Percentiles rank a stretch among this genome's conserved stretches.
Evolutionary conservation across 2,797 vertebrate genomes (phyloP).

Genomic region (Prionace glauca): DNA sequence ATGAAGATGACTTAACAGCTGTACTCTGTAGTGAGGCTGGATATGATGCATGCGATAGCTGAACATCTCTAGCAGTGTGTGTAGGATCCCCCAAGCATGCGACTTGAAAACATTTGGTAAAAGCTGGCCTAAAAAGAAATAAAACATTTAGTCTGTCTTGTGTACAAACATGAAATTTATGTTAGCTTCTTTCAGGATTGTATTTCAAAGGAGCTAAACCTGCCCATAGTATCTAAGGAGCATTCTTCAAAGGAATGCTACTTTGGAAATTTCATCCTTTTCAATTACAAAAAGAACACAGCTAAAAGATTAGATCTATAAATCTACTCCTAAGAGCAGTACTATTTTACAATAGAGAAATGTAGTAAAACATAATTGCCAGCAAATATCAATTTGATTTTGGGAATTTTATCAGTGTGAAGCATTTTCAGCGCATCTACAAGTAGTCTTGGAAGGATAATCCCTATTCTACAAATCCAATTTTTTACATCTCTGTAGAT

Average conservation of each 20-base stretch:
- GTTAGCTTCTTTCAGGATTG: not conserved
- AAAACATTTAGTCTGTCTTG: not conserved
- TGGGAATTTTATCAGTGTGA: not conserved
- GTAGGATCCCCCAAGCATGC: slow-evolving; percentile 93
- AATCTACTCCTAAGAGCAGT: no score
- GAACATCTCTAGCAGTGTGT: slow-evolving; percentile 96
- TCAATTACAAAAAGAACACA: not conserved
- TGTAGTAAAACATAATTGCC: not conserved
- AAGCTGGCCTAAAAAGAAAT: slow-evolving; percentile 72
- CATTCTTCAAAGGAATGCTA: not conserved
- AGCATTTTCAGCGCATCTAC: not conserved
- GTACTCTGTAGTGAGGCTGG: slow-evolving; percentile 93
- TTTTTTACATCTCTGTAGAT: not conserved
- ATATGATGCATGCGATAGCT: slow-evolving; percentile 99
- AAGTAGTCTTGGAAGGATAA: not conserved
- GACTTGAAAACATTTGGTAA: slow-evolving; percentile 95
- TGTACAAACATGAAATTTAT: not conserved
- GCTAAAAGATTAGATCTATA: not conserved
- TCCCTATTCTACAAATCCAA: not conserved
- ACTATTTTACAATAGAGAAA: not conserved
- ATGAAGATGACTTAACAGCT: slow-evolving; percentile 93
- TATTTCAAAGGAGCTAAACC: not conserved
- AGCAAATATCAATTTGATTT: not conserved
- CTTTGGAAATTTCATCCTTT: not conserved
- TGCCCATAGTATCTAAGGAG: not conserved